Conservation (phyloP, 1,140 invertebrate genomes). For the Brachionus rubens region DNA sequence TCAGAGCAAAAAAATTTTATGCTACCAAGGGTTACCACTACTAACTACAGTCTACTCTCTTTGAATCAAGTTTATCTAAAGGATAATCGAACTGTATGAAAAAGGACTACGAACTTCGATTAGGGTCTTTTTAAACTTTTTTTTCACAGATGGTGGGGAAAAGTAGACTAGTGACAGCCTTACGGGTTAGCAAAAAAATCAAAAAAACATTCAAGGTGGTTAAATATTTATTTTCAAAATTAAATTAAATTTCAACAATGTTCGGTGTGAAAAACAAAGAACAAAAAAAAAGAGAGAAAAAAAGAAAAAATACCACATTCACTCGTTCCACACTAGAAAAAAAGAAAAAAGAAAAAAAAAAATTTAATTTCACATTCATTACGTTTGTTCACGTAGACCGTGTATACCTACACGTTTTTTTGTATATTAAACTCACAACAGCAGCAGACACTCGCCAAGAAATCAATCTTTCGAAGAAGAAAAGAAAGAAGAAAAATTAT, state of each 20-base stretch:
- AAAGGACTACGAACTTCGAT: too few relatives aligned
- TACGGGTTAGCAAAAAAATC: not conserved
- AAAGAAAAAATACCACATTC: slow-evolving; percentile 20
- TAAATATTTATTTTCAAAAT: not conserved
- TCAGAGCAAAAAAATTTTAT: too few relatives aligned
- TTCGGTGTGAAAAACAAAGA: too few relatives aligned
- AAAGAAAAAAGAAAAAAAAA: slow-evolving; percentile 4
- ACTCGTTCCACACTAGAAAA: not conserved
- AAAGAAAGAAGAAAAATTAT: not conserved
- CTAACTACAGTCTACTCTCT: too few relatives aligned
- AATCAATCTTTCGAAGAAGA: slow-evolving; percentile 4
- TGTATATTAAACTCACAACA: not conserved
- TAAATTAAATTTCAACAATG: slow-evolving; percentile 40
- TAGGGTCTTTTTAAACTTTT: too few relatives aligned
- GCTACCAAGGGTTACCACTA: too few relatives aligned
- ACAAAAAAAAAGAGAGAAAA: slow-evolving; percentile 14
- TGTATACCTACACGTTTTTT: not conserved
- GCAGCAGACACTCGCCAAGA: slow-evolving; percentile 25
- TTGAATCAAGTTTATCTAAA: too few relatives aligned
- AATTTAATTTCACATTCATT: slow-evolving; percentile 36
- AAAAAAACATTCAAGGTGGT: not conserved
- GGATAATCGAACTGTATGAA: too few relatives aligned
- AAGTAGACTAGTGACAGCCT: slow-evolving; percentile 13
- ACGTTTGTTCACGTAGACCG: slow-evolving; percentile 20
- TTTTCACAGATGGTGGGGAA: too few relatives aligned